These are phyloP conservation scores for Eilema caniola DNA, from an alignment of 2,888 invertebrate species.

Conservation along the genomic window DNA sequence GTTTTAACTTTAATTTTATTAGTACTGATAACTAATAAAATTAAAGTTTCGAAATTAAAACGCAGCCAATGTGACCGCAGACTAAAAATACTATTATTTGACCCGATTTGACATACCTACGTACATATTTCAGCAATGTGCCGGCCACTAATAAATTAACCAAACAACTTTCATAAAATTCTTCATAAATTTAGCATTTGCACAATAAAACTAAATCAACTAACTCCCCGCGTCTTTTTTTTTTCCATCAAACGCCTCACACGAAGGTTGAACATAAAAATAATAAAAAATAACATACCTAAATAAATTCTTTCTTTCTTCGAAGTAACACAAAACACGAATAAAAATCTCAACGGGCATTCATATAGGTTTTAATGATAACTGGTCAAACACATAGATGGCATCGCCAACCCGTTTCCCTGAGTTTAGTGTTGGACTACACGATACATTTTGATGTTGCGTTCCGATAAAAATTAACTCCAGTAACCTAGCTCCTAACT, in stretches of 20 bases:
- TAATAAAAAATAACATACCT: constrained; percentile 23
- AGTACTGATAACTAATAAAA: too few species aligned
- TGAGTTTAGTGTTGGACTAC: constrained; percentile 33
- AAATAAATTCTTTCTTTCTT: constrained; percentile 42
- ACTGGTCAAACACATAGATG: constrained; percentile 44
- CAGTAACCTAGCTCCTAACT: background rate
- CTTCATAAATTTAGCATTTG: background rate
- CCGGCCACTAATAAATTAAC: background rate
- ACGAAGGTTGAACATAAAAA: constrained; percentile 27
- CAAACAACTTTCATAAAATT: background rate
- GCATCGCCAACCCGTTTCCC: constrained; percentile 51
- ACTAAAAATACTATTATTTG: too few species aligned
- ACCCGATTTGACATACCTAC: too few species aligned
- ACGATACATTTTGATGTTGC: constrained; percentile 17
- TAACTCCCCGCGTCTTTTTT: background rate
- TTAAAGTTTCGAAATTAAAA: too few species aligned
- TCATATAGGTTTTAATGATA: constrained; percentile 53
- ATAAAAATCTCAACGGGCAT: constrained; percentile 49
- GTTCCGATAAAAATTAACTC: background rate
- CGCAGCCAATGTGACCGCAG: too few species aligned
- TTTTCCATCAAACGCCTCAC: constrained; percentile 24
- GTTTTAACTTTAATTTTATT: too few species aligned
- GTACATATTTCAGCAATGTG: background rate
- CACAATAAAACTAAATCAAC: background rate
- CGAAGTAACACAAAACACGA: constrained; percentile 36